phyloP scores from a whole-genome alignment of 2,113 vertebrate species.

The Osmerus eperlanus region DNA sequence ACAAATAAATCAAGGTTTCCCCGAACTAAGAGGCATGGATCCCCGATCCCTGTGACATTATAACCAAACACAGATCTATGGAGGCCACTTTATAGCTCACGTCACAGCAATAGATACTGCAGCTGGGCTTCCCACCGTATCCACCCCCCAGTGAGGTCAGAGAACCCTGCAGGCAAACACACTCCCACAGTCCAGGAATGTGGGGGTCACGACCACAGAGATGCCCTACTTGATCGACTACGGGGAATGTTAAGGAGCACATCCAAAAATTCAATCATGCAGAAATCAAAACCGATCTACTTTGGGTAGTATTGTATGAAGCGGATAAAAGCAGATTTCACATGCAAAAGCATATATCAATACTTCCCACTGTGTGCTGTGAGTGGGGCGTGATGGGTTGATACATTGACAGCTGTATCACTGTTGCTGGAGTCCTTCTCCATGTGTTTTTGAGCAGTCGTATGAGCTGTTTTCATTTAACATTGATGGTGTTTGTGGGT shows the following conservation, averaged over 20 bases:
- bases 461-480: slow-evolving; percentile 37
- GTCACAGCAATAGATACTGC: slow-evolving; percentile 1
- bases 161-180: not conserved
- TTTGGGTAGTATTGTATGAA: too few relatives aligned
- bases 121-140: not conserved
- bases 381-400: slow-evolving; percentile 6
- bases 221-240: not conserved
- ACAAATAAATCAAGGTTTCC: slow-evolving; percentile 10
- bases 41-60: slow-evolving; percentile 33
- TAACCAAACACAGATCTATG: slow-evolving; percentile 18
- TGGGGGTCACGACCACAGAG: not conserved
- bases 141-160: not conserved
- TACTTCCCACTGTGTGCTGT: slow-evolving; percentile 8
- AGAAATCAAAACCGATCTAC: slow-evolving; percentile 7
- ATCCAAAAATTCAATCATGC: not conserved
- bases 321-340: slow-evolving; percentile 3
- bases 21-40: slow-evolving; percentile 7
- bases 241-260: slow-evolving; percentile 5
- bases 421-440: slow-evolving; percentile 24
- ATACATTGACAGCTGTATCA: slow-evolving; percentile 37
- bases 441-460: slow-evolving; percentile 1
- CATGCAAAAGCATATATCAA: slow-evolving; percentile 13
- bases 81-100: not conserved
- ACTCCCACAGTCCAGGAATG: not conserved
- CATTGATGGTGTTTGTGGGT: not conserved